Conservation (phyloP, 2,888 invertebrate species). For the Synanthedon formicaeformis region DNA sequence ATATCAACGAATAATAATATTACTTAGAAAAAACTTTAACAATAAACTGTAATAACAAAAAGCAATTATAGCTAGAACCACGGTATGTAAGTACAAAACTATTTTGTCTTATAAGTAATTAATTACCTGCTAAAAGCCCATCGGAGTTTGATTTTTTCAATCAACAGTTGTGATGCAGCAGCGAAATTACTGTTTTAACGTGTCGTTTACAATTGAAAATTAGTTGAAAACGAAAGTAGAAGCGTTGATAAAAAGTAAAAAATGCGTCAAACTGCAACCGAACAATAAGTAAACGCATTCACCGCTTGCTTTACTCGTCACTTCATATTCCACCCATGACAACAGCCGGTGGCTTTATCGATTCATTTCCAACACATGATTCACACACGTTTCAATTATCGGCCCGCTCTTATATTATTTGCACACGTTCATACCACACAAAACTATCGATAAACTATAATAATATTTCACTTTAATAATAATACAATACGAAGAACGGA, state of each 20-base stretch:
- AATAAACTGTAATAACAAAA: too few species aligned
- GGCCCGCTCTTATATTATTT: background rate
- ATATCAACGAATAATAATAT: too few species aligned
- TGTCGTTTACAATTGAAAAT: conserved; percentile 2
- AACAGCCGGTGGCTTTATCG: background rate
- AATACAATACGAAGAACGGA: background rate
- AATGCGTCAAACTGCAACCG: conserved; percentile 5
- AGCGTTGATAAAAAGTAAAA: conserved; percentile 6
- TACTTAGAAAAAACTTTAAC: too few species aligned
- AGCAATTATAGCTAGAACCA: too few species aligned
- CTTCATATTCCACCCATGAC: conserved; percentile 19
- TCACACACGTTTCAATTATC: background rate
- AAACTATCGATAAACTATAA: background rate
- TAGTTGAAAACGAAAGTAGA: conserved; percentile 8
- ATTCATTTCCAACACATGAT: background rate
- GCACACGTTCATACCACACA: background rate
- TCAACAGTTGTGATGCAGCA: background rate
- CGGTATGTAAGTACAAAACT: too few species aligned
- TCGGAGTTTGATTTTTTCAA: conserved; percentile 11
- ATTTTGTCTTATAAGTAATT: background rate
- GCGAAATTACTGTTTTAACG: conserved; percentile 1
- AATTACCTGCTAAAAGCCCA: conserved; percentile 52
- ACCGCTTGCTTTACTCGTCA: conserved; percentile 11
- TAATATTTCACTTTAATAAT: background rate
- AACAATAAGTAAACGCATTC: conserved; percentile 10